phyloP scores from a whole-genome alignment of 2,113 vertebrate species.

The Himantopus leucocephalus region DNA sequence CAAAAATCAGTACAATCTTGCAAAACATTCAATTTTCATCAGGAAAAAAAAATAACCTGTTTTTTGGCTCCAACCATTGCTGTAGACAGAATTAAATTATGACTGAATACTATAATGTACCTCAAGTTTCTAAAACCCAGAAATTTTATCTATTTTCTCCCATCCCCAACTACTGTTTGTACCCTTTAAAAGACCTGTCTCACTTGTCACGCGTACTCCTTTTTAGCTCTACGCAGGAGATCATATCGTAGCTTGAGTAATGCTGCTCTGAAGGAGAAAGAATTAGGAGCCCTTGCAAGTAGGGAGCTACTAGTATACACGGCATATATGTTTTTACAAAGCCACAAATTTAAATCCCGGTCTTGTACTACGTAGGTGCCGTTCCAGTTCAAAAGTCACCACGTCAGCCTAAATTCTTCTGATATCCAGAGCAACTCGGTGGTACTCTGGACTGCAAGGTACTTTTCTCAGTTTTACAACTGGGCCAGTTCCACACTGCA shows the following conservation, averaged over 20 bases:
- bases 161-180: background rate
- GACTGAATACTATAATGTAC: background rate
- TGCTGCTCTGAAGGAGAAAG: background rate
- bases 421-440: background rate
- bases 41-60: accelerated
- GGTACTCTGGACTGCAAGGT: background rate
- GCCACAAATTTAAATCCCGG: background rate
- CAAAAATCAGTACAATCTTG: background rate
- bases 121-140: background rate
- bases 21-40: background rate
- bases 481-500: background rate
- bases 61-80: background rate
- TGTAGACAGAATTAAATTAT: background rate
- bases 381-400: background rate
- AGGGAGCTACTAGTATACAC: background rate
- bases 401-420: background rate
- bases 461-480: background rate
- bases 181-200: background rate
- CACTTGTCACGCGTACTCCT: background rate
- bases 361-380: background rate
- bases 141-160: background rate
- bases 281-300: background rate
- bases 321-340: background rate
- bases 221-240: background rate
- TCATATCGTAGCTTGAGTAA: background rate